Evolutionary conservation across 1,140 invertebrate species (phyloP).

Genomic region (Caenorhabditis latens): DNA sequence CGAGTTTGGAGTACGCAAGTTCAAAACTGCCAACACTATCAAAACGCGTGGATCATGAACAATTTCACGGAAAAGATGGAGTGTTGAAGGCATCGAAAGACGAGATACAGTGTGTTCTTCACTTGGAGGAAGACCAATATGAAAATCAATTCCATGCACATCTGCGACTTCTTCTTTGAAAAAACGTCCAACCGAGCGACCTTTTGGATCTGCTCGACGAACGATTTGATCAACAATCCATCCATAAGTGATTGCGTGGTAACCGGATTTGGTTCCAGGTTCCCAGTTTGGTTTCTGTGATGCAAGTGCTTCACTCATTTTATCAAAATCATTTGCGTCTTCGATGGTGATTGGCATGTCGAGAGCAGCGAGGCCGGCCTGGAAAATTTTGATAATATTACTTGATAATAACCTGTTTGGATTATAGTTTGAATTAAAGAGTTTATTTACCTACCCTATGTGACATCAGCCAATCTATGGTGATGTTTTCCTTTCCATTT

Average conservation of each 20-base stretch:
- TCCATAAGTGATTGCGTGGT: slow-evolving; percentile 78
- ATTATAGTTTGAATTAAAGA: neutral
- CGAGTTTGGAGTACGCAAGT: slow-evolving; percentile 58
- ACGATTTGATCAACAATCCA: slow-evolving; percentile 79
- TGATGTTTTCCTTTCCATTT: slow-evolving; percentile 79
- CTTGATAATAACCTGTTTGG: neutral
- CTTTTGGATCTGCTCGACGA: slow-evolving; percentile 76
- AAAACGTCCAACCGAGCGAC: slow-evolving; percentile 77
- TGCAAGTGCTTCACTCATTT: slow-evolving; percentile 70
- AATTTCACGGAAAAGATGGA: slow-evolving; percentile 70
- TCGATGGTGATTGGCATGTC: slow-evolving; percentile 64
- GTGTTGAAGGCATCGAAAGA: slow-evolving; percentile 65
- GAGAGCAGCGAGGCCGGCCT: slow-evolving; percentile 65
- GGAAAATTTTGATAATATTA: slow-evolving; percentile 21
- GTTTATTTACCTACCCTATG: slow-evolving; percentile 76
- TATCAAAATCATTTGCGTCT: slow-evolving; percentile 62
- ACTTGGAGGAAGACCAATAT: slow-evolving; percentile 67
- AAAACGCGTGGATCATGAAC: slow-evolving; percentile 72
- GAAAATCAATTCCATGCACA: slow-evolving; percentile 77
- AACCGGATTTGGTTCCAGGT: slow-evolving; percentile 72
- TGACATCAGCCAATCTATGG: slow-evolving; percentile 78
- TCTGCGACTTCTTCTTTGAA: slow-evolving; percentile 79
- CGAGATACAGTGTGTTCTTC: slow-evolving; percentile 71
- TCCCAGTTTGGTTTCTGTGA: slow-evolving; percentile 73
- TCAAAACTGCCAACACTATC: slow-evolving; percentile 65